Base-by-base conservation (phyloP, 2,113 vertebrate genomes). In the Xiphophorus couchianus region DNA sequence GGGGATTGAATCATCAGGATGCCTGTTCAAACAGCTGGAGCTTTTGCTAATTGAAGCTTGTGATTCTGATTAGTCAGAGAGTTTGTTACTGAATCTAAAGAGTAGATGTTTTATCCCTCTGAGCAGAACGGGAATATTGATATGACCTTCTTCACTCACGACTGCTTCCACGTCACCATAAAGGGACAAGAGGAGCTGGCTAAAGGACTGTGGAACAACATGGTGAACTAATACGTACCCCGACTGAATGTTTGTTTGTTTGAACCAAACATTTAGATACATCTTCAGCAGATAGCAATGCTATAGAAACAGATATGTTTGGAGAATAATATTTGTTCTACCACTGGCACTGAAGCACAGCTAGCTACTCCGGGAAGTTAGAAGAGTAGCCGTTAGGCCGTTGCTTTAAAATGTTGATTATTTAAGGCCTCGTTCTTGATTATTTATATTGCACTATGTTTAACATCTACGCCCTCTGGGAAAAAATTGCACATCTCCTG, bases 141-240 rank as follows among this genome's bases (percentile, higher is more conserved):
- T 72, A 92, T 91, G 91, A 93, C 89, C 83, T 96, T 94, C 90
- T 95, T 96, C 83, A 92, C 93, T 25, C 94, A 93, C 1, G 95
- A 96, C 90, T 96, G 95, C 77, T 96, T 96, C 89, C 95, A 96
- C 88, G 94, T 95, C 84, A 94, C 93, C 78, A 93, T 95, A 12
- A 96, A 95, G 84, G 95, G 95, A 25, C 95, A 96, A 0, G 94
- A 96, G 80, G 93, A 94, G 90, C 86, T 96, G 84, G 94, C 95
- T 64, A 95, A 94, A 68, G 94, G 92, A 17, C 90, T 96, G 28
- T 96, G 95, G 95, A 96, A 96, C 90, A 96, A 96, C 87, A 96
- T 96, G 95, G 95, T 96, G 80, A 87, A 73, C 62, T 58, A 17
- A 27, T 17, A 70, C 15, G 62, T n/a, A 2, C 22, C n/a, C 29